Conservation (phyloP, 2,113 vertebrate genomes). For the Spermophilus dauricus region DNA sequence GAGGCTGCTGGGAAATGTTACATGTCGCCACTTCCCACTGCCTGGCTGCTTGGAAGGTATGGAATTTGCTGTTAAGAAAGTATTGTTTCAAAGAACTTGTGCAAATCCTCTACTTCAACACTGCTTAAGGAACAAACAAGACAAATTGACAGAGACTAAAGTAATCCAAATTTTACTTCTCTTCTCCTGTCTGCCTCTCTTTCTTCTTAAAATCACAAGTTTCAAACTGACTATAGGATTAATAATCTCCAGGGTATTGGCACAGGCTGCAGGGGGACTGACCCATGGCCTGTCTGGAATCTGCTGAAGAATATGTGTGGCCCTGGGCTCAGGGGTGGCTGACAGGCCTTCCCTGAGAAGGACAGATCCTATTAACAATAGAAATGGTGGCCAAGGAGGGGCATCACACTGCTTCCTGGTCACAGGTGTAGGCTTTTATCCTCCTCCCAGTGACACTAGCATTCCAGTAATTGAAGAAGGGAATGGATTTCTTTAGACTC, state of each 20-base stretch:
- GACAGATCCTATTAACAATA: rapidly evolving
- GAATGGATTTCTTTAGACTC: background rate
- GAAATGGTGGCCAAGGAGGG: background rate
- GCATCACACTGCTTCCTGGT: rapidly evolving
- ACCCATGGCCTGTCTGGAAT: too few relatives aligned
- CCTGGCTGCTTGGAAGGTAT: background rate
- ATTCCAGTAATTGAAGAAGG: rapidly evolving
- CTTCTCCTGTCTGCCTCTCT: background rate
- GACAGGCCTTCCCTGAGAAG: background rate
- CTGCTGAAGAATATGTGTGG: background rate
- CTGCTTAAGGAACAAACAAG: background rate
- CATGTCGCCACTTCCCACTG: rapidly evolving
- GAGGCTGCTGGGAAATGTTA: background rate
- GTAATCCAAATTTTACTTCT: too few relatives aligned
- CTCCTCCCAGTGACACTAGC: background rate
- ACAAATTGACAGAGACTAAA: rapidly evolving
- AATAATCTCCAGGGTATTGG: background rate
- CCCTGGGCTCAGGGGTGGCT: background rate
- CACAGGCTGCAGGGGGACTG: too few relatives aligned
- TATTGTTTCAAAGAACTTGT: background rate
- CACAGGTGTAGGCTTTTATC: background rate
- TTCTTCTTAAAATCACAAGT: background rate
- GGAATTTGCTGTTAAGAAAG: background rate
- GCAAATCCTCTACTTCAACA: background rate
- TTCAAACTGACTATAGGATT: background rate